A percentile compares a stretch with the other conserved stretches of the same genome.
Conservation (phyloP, 1,140 invertebrate genomes). For the Atopsyche davidsoni region DNA sequence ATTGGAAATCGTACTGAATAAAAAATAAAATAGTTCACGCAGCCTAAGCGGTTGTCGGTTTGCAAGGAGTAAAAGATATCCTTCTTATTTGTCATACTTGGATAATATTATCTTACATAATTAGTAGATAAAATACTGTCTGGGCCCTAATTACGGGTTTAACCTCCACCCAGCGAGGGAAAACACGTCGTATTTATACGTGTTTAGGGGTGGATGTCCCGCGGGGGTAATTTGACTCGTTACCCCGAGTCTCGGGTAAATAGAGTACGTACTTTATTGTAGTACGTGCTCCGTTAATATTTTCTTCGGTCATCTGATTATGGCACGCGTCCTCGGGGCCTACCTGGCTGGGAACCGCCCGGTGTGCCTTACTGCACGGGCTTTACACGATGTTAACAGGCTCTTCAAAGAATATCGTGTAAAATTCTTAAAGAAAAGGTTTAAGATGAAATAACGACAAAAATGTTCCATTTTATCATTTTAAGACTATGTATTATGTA, state of each 20-base stretch:
- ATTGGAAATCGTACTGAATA: too few relatives aligned
- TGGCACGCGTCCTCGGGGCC: too few relatives aligned
- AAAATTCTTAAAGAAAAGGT: too few relatives aligned
- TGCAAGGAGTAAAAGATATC: not conserved
- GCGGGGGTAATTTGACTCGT: slow-evolving; percentile 9
- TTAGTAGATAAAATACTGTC: slow-evolving; percentile 2
- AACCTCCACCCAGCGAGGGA: not conserved
- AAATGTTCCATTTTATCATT: too few relatives aligned
- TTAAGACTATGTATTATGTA: too few relatives aligned
- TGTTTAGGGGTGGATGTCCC: slow-evolving; percentile 1
- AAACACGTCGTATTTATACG: slow-evolving; percentile 3
- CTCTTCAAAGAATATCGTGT: too few relatives aligned
- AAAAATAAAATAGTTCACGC: too few relatives aligned
- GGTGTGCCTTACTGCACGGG: too few relatives aligned
- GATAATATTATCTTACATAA: not conserved
- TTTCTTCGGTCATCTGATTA: slow-evolving; percentile 7
- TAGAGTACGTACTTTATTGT: slow-evolving; percentile 17
- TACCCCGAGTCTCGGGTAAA: slow-evolving; percentile 1
- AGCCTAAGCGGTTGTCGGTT: too few relatives aligned
- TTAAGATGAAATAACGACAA: too few relatives aligned
- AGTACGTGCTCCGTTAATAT: slow-evolving; percentile 15
- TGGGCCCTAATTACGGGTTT: slow-evolving; percentile 5
- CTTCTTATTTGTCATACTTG: not conserved
- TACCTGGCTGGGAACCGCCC: too few relatives aligned
- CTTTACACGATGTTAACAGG: too few relatives aligned